Evolutionary conservation across 2,888 invertebrate species (phyloP), one percentile per base, ranked within the genome.

Genomic region (Clivina fossor): DNA sequence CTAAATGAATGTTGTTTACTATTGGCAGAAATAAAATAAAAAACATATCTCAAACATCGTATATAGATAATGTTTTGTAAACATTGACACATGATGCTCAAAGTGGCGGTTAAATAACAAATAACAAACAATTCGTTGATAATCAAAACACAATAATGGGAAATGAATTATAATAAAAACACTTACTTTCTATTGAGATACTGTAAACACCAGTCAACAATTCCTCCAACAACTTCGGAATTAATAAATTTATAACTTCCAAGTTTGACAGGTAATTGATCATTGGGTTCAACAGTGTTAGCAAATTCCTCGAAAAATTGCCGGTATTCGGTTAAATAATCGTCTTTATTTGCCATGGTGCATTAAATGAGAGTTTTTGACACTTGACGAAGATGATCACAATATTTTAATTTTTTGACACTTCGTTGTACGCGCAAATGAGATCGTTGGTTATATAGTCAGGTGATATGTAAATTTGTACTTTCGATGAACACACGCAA

Each of bases 161-260:
- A 37, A 35, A 40, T 35, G 7, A 19, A 16, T 48, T 38, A 48
- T 33, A 33, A 13, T 44, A 43, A 22, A 30, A 57, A 37, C 26
- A 80, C 84, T 84, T 76, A 89, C 90, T 85, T 86, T 73, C 85
- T 83, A 63, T 81, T 81, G 66, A 90, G 78, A 75, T 88, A 89
- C 71, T 87, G 86, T 53, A 86, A 80, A 44, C 82, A 83, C 84
- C 88, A 88, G 72, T 86, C 84, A 56, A 87, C 79, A 60, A 88
- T 82, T 71, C 87, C 88, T 40, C 88, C 89, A 63, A 81, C 77
- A 57, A 89, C 75, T 75, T 90, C 90, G 7, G 78, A 73, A 64
- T 84, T 83, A 35, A 82, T 79, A 64, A 88, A 79, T 60, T 83
- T 81, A 70, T 86, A 85, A 61, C 82, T 81, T 61, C 82, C 82